A percentile compares a stretch with the other conserved stretches of the same genome.
Evolutionary conservation across 2,888 invertebrate genomes (phyloP).

Genomic region (Cepaea hortensis): DNA sequence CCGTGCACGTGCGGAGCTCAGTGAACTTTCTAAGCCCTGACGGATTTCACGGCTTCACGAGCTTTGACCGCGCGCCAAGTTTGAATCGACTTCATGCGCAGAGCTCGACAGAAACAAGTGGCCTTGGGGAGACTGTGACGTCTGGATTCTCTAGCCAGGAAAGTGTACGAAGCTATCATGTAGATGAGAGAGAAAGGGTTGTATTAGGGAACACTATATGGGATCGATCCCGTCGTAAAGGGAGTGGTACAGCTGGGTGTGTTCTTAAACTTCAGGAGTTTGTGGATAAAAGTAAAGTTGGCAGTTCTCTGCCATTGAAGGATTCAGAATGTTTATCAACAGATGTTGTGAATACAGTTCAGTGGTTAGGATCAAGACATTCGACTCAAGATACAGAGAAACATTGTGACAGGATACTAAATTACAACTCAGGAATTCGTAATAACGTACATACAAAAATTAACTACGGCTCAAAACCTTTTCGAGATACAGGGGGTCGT

Average conservation of each 20-base stretch:
- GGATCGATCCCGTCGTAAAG: background rate
- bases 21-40: constrained; percentile 1
- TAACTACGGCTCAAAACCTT: background rate
- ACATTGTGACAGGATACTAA: background rate
- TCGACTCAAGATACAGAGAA: background rate
- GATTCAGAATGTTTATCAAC: background rate
- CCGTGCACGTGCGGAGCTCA: constrained; percentile 22
- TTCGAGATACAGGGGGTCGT: background rate
- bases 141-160: constrained; percentile 70
- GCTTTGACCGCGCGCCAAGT: constrained; percentile 57
- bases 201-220: background rate
- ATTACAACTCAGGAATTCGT: background rate
- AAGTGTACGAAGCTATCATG: constrained; percentile 61
- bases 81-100: constrained; percentile 65
- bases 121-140: constrained; percentile 67
- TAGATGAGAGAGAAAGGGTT: constrained; percentile 13
- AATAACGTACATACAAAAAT: background rate
- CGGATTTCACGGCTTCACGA: constrained; percentile 16
- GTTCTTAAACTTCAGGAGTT: background rate
- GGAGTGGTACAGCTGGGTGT: background rate
- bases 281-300: background rate
- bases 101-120: constrained; percentile 71
- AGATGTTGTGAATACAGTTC: background rate
- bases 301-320: background rate
- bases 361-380: background rate